Evolutionary conservation across 2,113 vertebrate genomes (phyloP).

Genomic region (Seriola rivoliana): DNA sequence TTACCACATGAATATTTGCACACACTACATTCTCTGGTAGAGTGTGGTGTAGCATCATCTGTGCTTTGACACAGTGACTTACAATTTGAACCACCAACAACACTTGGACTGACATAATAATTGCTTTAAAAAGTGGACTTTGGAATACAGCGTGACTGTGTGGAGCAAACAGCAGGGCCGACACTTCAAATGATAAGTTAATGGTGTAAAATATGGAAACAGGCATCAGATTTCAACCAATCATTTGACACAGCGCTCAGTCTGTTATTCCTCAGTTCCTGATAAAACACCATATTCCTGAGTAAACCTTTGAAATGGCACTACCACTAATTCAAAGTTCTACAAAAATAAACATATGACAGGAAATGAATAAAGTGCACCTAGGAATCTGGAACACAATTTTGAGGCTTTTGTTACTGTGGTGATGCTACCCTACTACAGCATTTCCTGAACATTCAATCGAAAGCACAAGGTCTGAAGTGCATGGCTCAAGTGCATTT

Average conservation of each 20-base stretch:
- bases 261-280: conserved; percentile 32
- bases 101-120: conserved; percentile 12
- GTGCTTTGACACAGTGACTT: neutral
- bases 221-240: neutral
- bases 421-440: neutral
- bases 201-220: neutral
- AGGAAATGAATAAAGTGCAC: conserved; percentile 55
- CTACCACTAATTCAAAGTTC: conserved; percentile 10
- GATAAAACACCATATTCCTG: conserved; percentile 51
- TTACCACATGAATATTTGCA: conserved; percentile 7
- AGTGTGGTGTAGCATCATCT: neutral
- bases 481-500: no score
- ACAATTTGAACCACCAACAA: neutral
- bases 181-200: neutral
- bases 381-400: conserved; percentile 39
- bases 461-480: no score
- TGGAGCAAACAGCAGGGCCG: neutral
- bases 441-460: neutral
- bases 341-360: conserved; percentile 17
- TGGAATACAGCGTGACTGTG: conserved; percentile 27
- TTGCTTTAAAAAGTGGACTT: conserved; percentile 22
- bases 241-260: neutral
- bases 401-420: conserved; percentile 13
- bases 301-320: conserved; percentile 44
- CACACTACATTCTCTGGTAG: neutral